Conservation (phyloP, 2,888 invertebrate species). For the Cryptops parisi region DNA sequence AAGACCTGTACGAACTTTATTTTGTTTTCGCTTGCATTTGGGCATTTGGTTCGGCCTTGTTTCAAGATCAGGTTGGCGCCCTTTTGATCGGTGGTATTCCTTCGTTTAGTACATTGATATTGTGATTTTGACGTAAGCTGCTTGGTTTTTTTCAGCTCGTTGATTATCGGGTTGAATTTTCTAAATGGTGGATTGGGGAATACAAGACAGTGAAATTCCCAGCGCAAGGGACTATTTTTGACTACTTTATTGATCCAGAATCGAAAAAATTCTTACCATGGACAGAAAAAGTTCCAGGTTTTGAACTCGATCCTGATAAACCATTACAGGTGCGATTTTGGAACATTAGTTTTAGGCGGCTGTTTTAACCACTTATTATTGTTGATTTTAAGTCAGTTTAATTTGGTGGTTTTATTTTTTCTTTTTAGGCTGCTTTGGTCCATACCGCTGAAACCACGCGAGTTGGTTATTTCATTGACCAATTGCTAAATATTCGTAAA, state of each 20-base stretch:
- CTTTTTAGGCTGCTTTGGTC: conserved; percentile 64
- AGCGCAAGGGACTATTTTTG: conserved; percentile 79
- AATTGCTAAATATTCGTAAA: conserved; percentile 71
- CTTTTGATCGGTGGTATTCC: too few relatives aligned
- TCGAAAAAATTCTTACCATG: conserved; percentile 78
- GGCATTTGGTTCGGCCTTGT: conserved; percentile 97
- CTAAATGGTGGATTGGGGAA: conserved; percentile 95
- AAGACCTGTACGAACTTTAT: conserved; percentile 89
- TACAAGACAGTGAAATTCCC: conserved; percentile 92
- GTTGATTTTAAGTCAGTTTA: background rate
- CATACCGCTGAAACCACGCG: conserved; percentile 88
- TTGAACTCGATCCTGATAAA: conserved; percentile 79
- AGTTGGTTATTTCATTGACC: conserved; percentile 72
- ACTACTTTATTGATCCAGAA: conserved; percentile 82
- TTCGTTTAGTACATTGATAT: background rate
- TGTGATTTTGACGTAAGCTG: too few relatives aligned
- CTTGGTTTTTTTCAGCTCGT: conserved; percentile 45
- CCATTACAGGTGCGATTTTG: conserved; percentile 57
- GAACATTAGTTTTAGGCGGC: background rate
- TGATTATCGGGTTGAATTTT: conserved; percentile 87
- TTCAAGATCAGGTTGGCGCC: conserved; percentile 64
- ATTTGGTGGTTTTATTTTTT: conserved; percentile 8
- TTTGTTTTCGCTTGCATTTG: conserved; percentile 93
- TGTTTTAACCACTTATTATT: background rate
- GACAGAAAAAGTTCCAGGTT: conserved; percentile 76